Percentiles rank a stretch among this genome's conserved stretches.
Evolutionary conservation across 2,797 vertebrate genomes (phyloP).

Genomic region (Microcaecilia unicolor): DNA sequence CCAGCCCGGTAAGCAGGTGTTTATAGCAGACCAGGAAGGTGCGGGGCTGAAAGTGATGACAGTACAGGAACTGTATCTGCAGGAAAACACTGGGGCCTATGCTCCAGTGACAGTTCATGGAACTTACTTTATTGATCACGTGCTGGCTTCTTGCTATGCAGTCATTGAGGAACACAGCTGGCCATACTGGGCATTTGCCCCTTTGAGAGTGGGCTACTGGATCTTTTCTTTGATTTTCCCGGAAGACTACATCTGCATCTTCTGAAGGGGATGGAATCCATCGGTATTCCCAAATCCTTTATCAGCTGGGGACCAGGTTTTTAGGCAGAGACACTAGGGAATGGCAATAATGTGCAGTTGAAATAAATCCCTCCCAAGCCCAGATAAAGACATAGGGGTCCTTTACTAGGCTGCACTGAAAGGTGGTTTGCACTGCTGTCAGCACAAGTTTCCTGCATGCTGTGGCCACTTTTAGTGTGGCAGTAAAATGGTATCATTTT

Average conservation of each 20-base stretch:
- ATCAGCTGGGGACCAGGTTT: constrained; percentile 83
- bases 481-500: too few relatives aligned
- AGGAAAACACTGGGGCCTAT: constrained; percentile 74
- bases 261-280: constrained; percentile 69
- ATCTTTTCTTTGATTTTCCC: constrained; percentile 67
- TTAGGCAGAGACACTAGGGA: constrained; percentile 76
- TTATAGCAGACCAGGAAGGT: constrained; percentile 55
- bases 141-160: constrained; percentile 92
- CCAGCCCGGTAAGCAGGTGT: constrained; percentile 71
- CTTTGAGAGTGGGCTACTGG: constrained; percentile 73
- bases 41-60: constrained; percentile 54
- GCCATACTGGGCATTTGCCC: constrained; percentile 87
- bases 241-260: too few relatives aligned
- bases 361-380: constrained; percentile 34
- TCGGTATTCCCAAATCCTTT: constrained; percentile 90
- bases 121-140: constrained; percentile 83
- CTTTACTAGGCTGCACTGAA: too few relatives aligned
- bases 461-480: too few relatives aligned
- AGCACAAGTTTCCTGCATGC: too few relatives aligned
- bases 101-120: constrained; percentile 86
- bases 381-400: not conserved
- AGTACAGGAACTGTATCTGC: constrained; percentile 76
- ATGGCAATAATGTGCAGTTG: constrained; percentile 78
- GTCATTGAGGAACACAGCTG: constrained; percentile 84
- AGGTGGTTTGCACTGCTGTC: too few relatives aligned